Percentiles rank a stretch among this genome's conserved stretches.
Evolutionary conservation across 92 coral and sea anemone species (phyloP).

Genomic region (Bergia puertoricense): DNA sequence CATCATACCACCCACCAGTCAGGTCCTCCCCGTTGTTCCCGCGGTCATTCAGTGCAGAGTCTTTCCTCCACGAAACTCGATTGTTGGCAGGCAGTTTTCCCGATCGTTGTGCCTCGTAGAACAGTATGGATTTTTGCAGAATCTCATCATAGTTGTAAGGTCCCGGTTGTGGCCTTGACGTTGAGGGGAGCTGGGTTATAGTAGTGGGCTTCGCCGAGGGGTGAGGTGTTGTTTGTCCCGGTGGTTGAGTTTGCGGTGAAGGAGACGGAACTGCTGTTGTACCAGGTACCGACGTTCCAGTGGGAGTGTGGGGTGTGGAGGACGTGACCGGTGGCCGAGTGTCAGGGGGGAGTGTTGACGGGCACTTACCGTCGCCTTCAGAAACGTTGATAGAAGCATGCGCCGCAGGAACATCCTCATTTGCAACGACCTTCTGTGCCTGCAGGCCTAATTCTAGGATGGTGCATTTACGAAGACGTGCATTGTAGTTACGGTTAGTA

Average conservation of each 20-base stretch:
- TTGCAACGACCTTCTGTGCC: constrained; percentile 23
- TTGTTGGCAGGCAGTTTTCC: constrained; percentile 82
- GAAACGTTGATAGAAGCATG: constrained; percentile 27
- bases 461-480: constrained; percentile 44
- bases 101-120: constrained; percentile 96
- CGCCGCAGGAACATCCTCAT: constrained; percentile 12
- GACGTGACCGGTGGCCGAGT: constrained; percentile 9
- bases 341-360: constrained; percentile 1
- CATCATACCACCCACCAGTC: constrained; percentile 97
- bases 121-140: constrained; percentile 80
- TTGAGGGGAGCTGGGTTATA: not conserved
- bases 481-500: constrained; percentile 43
- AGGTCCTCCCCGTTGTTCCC: constrained; percentile 77
- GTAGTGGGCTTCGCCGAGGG: not conserved
- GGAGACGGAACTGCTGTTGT: constrained; percentile 1
- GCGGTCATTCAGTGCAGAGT: constrained; percentile 83
- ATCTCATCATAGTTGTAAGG: constrained; percentile 63
- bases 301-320: not conserved
- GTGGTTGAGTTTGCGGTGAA: not conserved
- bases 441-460: constrained; percentile 46
- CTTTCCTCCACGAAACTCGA: constrained; percentile 88
- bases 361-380: constrained; percentile 7
- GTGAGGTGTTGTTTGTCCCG: not conserved
- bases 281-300: not conserved
- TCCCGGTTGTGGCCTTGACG: constrained; percentile 8